These are phyloP conservation scores for Hydrolagus colliei DNA, from an alignment of 2,797 vertebrate genomes.

Conservation along the genomic window DNA sequence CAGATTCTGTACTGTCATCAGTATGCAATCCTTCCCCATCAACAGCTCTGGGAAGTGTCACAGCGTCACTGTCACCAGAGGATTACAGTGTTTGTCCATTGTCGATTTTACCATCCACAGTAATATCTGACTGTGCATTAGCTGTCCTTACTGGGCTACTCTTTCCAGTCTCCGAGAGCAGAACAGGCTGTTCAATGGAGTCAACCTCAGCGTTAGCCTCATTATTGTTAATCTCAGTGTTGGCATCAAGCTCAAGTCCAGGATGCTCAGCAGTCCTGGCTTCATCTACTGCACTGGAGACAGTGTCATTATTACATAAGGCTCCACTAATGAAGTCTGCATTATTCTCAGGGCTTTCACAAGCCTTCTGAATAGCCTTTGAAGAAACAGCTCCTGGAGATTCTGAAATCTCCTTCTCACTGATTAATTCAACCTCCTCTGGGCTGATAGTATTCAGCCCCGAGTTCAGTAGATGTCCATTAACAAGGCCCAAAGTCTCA, in stretches of 20 bases:
- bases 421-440: constrained; percentile 62
- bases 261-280: constrained; percentile 84
- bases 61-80: constrained; percentile 48
- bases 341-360: constrained; percentile 80
- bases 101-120: constrained; percentile 64
- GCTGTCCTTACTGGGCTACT: constrained; percentile 72
- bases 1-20: constrained; percentile 51
- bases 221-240: constrained; percentile 52
- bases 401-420: constrained; percentile 49
- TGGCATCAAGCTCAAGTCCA: constrained; percentile 48
- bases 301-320: constrained; percentile 59
- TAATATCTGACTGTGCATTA: constrained; percentile 58
- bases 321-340: constrained; percentile 70
- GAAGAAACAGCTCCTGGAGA: constrained; percentile 43
- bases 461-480: constrained; percentile 69
- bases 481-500: constrained; percentile 63
- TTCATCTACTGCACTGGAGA: constrained; percentile 56
- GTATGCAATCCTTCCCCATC: constrained; percentile 58
- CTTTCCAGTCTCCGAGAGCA: constrained; percentile 55
- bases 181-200: constrained; percentile 58
- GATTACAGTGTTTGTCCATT: constrained; percentile 78
- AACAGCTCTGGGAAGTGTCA: constrained; percentile 44
- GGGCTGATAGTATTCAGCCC: constrained; percentile 51
- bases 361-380: constrained; percentile 81
- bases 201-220: constrained; percentile 63